Evolutionary conservation across 2,888 invertebrate species (phyloP).

Genomic region (Lagria hirta): DNA sequence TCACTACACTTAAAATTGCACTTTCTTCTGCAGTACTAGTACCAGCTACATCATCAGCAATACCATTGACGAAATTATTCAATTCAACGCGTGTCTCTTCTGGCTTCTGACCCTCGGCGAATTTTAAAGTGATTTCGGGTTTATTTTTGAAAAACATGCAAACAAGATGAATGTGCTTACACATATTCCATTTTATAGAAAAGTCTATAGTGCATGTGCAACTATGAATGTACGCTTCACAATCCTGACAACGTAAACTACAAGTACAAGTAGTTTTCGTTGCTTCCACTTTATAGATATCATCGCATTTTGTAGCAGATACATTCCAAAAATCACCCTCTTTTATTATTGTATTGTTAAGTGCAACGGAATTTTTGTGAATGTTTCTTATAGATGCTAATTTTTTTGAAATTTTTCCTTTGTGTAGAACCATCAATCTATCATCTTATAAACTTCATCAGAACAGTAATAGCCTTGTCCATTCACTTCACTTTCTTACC

Average conservation of each 20-base stretch:
- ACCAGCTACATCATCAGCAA: too few species aligned
- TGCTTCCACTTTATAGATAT: conserved; percentile 10
- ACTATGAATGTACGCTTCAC: conserved; percentile 23
- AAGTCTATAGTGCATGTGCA: conserved; percentile 25
- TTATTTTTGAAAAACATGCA: too few species aligned
- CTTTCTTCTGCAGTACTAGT: too few species aligned
- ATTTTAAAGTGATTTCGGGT: too few species aligned
- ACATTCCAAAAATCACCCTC: conserved; percentile 17
- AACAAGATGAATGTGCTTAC: conserved; percentile 15
- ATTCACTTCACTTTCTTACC: conserved; percentile 32
- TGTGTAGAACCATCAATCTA: conserved; percentile 28
- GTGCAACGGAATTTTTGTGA: conserved; percentile 16
- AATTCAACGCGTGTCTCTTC: too few species aligned
- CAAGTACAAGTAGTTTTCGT: conserved; percentile 16
- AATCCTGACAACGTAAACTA: conserved; percentile 16
- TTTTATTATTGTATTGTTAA: conserved; percentile 10
- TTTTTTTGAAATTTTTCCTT: conserved; percentile 34
- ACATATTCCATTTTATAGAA: conserved; percentile 16
- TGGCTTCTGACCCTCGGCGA: too few species aligned
- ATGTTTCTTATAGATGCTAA: conserved; percentile 14
- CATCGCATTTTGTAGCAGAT: conserved; percentile 9
- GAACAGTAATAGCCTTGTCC: conserved; percentile 31
- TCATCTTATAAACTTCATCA: conserved; percentile 34
- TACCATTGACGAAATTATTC: too few species aligned
- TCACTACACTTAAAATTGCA: too few species aligned